phyloP scores from a whole-genome alignment of 2,888 invertebrate genomes.

The Acronicta leporina region DNA sequence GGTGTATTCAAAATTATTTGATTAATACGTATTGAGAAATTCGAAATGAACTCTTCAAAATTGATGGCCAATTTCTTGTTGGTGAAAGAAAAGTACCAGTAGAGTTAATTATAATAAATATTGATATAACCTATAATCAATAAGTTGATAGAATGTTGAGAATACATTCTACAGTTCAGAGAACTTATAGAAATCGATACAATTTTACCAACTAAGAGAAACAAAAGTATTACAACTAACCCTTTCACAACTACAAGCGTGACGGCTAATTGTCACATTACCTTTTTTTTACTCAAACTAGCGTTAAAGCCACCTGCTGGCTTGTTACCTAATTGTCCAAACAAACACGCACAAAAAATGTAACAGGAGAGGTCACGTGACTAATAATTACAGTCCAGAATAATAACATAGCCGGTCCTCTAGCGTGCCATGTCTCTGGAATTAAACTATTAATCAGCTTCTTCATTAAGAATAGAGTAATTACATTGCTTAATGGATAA shows the following conservation, averaged over 20 bases:
- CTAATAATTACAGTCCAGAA: conserved; percentile 30
- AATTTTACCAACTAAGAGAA: background rate
- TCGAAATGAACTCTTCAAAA: too few species aligned
- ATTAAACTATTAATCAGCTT: conserved; percentile 43
- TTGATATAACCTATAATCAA: too few species aligned
- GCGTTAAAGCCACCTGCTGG: conserved; percentile 39
- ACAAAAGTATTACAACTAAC: conserved; percentile 6
- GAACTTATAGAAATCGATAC: too few species aligned
- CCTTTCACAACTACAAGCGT: background rate
- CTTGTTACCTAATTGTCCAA: conserved; percentile 39
- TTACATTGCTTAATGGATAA: conserved; percentile 40
- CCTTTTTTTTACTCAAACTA: conserved; percentile 18
- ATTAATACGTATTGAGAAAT: too few species aligned
- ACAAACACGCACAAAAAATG: conserved; percentile 45
- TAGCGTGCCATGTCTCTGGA: conserved; percentile 35
- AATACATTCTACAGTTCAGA: too few species aligned
- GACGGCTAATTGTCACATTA: conserved; percentile 30
- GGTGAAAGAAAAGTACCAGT: too few species aligned
- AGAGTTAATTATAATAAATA: too few species aligned
- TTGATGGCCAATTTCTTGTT: too few species aligned
- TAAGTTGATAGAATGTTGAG: too few species aligned
- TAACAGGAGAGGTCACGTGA: conserved; percentile 37
- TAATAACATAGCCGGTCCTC: conserved; percentile 27
- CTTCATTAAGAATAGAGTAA: conserved; percentile 38
- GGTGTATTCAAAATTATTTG: too few species aligned